phyloP scores from a whole-genome alignment of 1,140 invertebrate genomes.

The Diachasma alloeum region DNA sequence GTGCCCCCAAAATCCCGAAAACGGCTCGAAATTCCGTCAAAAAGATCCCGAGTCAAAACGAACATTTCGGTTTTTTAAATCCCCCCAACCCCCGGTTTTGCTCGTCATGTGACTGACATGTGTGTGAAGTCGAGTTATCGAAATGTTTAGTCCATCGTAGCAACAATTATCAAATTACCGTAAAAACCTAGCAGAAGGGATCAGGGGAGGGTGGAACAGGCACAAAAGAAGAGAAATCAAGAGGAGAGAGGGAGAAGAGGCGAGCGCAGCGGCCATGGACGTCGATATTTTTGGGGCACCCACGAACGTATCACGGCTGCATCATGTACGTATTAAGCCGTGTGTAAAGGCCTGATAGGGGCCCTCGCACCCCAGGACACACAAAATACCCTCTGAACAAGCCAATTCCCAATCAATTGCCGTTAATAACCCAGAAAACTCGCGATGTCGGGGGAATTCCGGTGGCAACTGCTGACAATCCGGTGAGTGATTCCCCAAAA shows the following conservation, averaged over 20 bases:
- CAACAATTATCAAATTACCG: too few species aligned
- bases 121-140: too few species aligned
- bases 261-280: conserved; percentile 51
- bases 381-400: neutral
- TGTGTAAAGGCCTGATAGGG: conserved; percentile 49
- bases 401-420: neutral
- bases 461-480: too few species aligned
- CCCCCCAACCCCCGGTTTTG: too few species aligned
- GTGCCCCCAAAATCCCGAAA: neutral
- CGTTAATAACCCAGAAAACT: too few species aligned
- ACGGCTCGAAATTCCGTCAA: neutral
- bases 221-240: neutral
- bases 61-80: too few species aligned
- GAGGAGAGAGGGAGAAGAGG: neutral
- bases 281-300: conserved; percentile 62
- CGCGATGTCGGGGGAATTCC: too few species aligned
- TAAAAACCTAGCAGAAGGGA: too few species aligned
- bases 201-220: too few species aligned
- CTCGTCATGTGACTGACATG: too few species aligned
- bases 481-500: neutral
- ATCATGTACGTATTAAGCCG: conserved; percentile 33
- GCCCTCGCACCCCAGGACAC: conserved; percentile 33
- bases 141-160: too few species aligned
- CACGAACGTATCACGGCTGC: conserved; percentile 40
- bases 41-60: neutral